These are phyloP conservation scores for Taenaris catops DNA, from an alignment of 2,888 invertebrate genomes.

Conservation along the genomic window DNA sequence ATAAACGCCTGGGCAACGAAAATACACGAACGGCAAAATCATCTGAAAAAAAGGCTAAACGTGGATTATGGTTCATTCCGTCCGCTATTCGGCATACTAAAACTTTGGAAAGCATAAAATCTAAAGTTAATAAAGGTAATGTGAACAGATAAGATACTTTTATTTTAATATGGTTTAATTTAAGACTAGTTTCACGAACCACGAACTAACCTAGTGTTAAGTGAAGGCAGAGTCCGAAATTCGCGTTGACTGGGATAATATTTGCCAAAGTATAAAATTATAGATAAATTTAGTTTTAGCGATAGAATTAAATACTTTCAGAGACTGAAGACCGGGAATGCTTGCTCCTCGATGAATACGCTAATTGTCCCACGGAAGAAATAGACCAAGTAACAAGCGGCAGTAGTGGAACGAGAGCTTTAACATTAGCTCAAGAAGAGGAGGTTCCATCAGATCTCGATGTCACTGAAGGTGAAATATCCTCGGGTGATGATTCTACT, in stretches of 20 bases:
- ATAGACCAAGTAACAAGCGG: constrained; percentile 48
- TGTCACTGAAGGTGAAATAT: constrained; percentile 79
- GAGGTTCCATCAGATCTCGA: constrained; percentile 59
- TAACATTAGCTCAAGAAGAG: constrained; percentile 46
- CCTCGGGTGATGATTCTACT: constrained; percentile 83
- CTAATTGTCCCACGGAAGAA: constrained; percentile 57
- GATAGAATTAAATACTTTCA: too few relatives aligned
- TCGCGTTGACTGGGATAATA: too few relatives aligned
- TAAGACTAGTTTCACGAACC: too few relatives aligned
- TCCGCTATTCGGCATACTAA: constrained; percentile 70
- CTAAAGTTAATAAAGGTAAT: constrained; percentile 68
- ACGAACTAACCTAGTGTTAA: too few relatives aligned
- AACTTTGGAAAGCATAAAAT: constrained; percentile 70
- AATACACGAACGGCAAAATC: constrained; percentile 44
- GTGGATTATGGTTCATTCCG: constrained; percentile 74
- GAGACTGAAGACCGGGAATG: constrained; percentile 80
- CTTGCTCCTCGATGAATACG: constrained; percentile 78
- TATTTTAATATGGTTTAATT: too few relatives aligned
- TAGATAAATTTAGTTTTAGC: too few relatives aligned
- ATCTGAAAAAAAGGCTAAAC: constrained; percentile 49
- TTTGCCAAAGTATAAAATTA: too few relatives aligned
- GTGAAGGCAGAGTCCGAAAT: too few relatives aligned
- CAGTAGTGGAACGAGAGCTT: constrained; percentile 41
- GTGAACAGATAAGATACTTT: too few relatives aligned
- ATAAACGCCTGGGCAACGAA: too few relatives aligned